Evolutionary conservation across 2,797 vertebrate genomes (phyloP).

Genomic region (Tokudaia tokunoshimensis): DNA sequence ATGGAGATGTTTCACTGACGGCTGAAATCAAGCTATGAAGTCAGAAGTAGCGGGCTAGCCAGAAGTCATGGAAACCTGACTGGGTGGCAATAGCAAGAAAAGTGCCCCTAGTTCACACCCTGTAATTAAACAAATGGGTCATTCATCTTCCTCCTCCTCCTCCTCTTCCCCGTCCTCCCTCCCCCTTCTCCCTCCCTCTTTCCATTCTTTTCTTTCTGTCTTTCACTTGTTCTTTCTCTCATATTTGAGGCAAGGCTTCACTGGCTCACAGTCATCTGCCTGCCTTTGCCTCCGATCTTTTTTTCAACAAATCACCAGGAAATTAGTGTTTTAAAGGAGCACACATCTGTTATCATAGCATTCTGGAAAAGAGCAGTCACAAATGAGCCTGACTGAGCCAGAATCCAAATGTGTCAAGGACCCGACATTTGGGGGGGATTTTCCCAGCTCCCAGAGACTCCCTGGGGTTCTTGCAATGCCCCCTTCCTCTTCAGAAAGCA

Average conservation of each 20-base stretch:
- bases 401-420: background rate
- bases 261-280: background rate
- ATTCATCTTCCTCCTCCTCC: background rate
- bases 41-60: background rate
- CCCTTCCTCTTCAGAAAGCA: background rate
- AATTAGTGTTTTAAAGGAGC: background rate
- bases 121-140: background rate
- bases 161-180: background rate
- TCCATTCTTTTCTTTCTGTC: background rate
- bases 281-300: background rate
- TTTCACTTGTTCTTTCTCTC: background rate
- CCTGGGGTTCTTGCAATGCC: background rate
- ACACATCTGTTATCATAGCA: background rate
- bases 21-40: background rate
- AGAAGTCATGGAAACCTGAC: background rate
- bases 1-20: background rate
- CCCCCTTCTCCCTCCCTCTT: background rate
- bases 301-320: background rate
- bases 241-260: background rate
- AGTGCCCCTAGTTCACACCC: background rate
- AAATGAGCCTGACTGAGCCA: background rate
- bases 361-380: conserved; percentile 5
- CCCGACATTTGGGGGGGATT: background rate
- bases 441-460: background rate
- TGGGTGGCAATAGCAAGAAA: background rate